These are phyloP conservation scores for Tenualosa thibaudeaui DNA, from an alignment of 2,797 vertebrate genomes.

Conservation along the genomic window DNA sequence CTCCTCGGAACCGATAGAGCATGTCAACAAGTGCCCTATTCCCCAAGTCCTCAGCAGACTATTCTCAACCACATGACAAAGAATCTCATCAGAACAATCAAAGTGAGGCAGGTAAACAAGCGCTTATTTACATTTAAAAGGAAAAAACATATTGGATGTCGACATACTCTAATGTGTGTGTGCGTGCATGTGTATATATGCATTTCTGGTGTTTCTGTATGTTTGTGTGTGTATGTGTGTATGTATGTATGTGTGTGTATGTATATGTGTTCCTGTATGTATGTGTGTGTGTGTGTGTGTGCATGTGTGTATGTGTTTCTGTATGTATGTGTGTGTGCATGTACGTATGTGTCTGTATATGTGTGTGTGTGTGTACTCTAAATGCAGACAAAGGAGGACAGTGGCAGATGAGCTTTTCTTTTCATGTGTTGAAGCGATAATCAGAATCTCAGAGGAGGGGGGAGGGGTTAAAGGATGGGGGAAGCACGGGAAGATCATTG, in stretches of 20 bases:
- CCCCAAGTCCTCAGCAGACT: background rate
- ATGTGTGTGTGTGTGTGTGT: too few species aligned
- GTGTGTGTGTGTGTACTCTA: background rate
- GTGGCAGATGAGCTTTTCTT: slow-evolving; percentile 35
- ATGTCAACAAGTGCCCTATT: slow-evolving; percentile 38
- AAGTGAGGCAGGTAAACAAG: background rate
- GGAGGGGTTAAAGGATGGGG: slow-evolving; percentile 43
- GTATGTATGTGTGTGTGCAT: too few species aligned
- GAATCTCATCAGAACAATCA: background rate
- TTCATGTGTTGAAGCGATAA: slow-evolving; percentile 52
- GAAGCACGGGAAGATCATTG: slow-evolving; percentile 62
- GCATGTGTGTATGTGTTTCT: too few species aligned
- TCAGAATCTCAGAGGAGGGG: slow-evolving; percentile 58
- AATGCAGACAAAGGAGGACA: background rate
- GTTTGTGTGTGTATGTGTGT: too few species aligned
- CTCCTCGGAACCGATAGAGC: slow-evolving; percentile 39
- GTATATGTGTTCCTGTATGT: too few species aligned
- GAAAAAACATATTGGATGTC: slow-evolving; percentile 33
- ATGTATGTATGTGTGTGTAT: too few species aligned
- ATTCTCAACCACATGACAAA: background rate
- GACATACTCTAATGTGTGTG: slow-evolving; percentile 30
- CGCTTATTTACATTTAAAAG: background rate
- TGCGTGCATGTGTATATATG: too few species aligned
- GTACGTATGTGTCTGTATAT: too few species aligned
- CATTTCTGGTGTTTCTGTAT: too few species aligned